phyloP scores from a whole-genome alignment of 2,113 vertebrate species.

The Colossoma macropomum region DNA sequence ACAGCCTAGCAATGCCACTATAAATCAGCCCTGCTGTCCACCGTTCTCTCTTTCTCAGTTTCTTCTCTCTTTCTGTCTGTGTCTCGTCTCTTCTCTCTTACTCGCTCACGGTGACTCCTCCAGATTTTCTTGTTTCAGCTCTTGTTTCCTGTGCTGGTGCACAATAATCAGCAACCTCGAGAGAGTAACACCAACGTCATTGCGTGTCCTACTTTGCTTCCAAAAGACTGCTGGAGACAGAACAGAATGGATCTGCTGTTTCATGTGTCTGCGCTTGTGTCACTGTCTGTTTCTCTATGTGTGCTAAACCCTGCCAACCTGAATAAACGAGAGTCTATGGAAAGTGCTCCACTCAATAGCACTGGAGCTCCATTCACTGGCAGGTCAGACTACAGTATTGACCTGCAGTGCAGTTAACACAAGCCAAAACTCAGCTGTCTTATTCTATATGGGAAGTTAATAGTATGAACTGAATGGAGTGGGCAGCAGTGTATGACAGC shows the following conservation, averaged over 20 bases:
- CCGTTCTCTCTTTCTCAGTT: neutral
- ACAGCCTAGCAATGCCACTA: conserved; percentile 12
- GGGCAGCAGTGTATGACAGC: neutral
- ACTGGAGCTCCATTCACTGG: neutral
- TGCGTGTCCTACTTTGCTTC: conserved; percentile 54
- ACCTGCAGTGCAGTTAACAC: neutral
- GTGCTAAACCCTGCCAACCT: neutral
- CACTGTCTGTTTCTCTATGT: neutral
- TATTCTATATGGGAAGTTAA: neutral
- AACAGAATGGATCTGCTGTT: conserved; percentile 21
- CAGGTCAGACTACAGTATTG: neutral
- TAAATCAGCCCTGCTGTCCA: conserved; percentile 37
- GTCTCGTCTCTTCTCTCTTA: conserved; percentile 5
- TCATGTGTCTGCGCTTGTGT: neutral
- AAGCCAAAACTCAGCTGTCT: neutral
- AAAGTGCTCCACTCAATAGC: neutral
- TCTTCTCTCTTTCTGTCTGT: conserved; percentile 10
- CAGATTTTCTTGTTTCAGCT: conserved; percentile 3
- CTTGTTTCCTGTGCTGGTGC: conserved; percentile 14
- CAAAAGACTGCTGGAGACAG: conserved; percentile 24
- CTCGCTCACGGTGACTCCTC: neutral
- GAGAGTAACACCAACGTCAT: conserved; percentile 45
- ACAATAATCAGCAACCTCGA: conserved; percentile 32
- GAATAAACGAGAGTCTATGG: conserved; percentile 1
- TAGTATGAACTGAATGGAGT: neutral